Evolutionary conservation across 2,113 vertebrate species (phyloP), one percentile per base, ranked within the genome.

Genomic region (Etheostoma spectabile): DNA sequence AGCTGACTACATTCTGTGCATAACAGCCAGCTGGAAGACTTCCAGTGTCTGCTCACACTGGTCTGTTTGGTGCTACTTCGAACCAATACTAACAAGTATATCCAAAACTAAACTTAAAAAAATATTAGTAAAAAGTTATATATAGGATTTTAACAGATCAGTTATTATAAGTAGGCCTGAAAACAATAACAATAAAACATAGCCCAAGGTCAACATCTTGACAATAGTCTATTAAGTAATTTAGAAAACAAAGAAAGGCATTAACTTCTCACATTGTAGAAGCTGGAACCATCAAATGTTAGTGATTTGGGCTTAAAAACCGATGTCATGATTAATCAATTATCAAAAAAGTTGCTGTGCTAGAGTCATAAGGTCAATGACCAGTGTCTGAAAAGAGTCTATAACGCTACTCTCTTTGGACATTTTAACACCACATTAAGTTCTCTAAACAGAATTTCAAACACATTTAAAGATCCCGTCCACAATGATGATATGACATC

Each of bases 1-100:
- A 68, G 52, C 51, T 77, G 73, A 84, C 48, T 60, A 24, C 30
- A 21, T 51, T 67, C 19, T 42, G 45, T 38, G 55, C n/a, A 66
- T 21, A 63, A 78, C 45, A 60, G 69, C 48, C 71, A 85, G 16
- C 51, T 80, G 75, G 62, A 53, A 35, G 65, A 45, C 64, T 75
- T 51, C 48, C 51, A 48, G 51, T 71, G 61, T 22, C 61, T 14
- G 19, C 19, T 55, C 65, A 72, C 27, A 57, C 16, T 52, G 21
- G 14, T 8, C 38, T 56, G 11, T 30, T 71, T 46, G 69, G 10
- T 51, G 12, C 14, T 11, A 27, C 38, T n/a, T 59, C 3, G 6
- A 35, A 35, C 5, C 33, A 35, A 35, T 35, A 49, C 30, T 30
- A 27, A 13, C 11, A 13, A 57, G 8, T n/a, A 22, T 35, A 16